Evolutionary conservation across 2,797 vertebrate genomes (phyloP).

Genomic region (Acomys russatus): DNA sequence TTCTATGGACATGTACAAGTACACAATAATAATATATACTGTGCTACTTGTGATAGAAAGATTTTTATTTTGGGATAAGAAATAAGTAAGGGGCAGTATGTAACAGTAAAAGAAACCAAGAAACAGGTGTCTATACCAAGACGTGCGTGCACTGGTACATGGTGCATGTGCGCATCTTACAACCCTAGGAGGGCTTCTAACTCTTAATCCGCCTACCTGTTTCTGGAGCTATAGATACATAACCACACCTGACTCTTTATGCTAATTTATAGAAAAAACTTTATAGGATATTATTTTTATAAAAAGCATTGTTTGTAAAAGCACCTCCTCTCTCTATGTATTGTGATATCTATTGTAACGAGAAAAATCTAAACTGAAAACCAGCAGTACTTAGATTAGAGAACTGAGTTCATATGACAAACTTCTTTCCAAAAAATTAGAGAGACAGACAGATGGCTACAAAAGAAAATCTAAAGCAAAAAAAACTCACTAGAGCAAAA

Average conservation of each 20-base stretch:
- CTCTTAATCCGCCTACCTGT: background rate
- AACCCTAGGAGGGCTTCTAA: background rate
- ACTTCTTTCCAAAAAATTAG: background rate
- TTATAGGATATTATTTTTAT: background rate
- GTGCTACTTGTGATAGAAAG: constrained; percentile 20
- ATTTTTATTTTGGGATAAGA: constrained; percentile 24
- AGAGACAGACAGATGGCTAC: background rate
- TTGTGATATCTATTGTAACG: background rate
- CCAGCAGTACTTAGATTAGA: background rate
- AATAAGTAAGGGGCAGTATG: background rate
- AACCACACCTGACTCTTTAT: background rate
- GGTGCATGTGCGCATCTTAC: background rate
- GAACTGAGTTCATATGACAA: background rate
- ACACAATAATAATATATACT: constrained; percentile 3
- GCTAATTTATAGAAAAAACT: background rate
- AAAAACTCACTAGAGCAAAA: background rate
- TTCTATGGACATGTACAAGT: background rate
- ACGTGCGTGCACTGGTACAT: background rate
- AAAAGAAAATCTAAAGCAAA: background rate
- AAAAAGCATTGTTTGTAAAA: constrained; percentile 9
- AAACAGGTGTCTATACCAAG: background rate
- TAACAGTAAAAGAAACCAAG: background rate
- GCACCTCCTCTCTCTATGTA: background rate
- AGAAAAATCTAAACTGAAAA: constrained; percentile 4
- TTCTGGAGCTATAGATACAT: background rate